phyloP scores from a whole-genome alignment of 1,140 invertebrate species.

The Bombyx mori region DNA sequence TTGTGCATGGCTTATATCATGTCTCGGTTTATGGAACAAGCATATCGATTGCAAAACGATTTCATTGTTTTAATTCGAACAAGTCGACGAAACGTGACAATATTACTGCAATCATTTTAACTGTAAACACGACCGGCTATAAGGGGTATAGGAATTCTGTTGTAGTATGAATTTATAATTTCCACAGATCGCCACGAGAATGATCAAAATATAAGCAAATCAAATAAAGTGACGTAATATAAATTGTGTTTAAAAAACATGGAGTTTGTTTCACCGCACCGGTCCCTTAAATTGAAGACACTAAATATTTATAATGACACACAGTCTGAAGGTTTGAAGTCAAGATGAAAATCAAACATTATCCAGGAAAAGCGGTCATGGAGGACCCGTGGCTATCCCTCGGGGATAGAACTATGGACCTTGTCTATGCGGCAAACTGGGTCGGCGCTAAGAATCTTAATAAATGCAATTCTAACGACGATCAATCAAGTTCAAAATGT shows the following conservation, averaged over 20 bases:
- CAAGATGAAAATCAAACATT: conserved; percentile 85
- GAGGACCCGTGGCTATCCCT: conserved; percentile 78
- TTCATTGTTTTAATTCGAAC: conserved; percentile 19
- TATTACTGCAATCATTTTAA: conserved; percentile 10
- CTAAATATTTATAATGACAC: conserved; percentile 7
- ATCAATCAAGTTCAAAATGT: conserved; percentile 38
- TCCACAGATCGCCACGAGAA: not conserved
- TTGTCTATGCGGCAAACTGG: conserved; percentile 89
- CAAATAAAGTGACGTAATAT: not conserved
- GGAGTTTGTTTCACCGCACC: not conserved
- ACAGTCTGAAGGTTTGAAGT: conserved; percentile 12
- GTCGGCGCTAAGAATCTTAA: conserved; percentile 73
- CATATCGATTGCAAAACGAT: conserved; percentile 14
- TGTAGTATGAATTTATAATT: conserved; percentile 4
- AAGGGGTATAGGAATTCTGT: conserved; percentile 1
- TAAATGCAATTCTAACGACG: conserved; percentile 42
- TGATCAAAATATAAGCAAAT: conserved; percentile 3
- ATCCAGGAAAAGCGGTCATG: conserved; percentile 84
- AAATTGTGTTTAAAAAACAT: not conserved
- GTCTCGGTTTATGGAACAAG: not conserved
- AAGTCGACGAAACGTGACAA: conserved; percentile 15
- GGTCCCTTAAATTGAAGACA: not conserved
- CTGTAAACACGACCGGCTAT: no score
- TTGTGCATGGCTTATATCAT: no score
- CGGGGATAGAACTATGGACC: conserved; percentile 76